These are phyloP conservation scores for Pseudochirops corinnae DNA, from an alignment of 2,797 vertebrate species.

Conservation along the genomic window DNA sequence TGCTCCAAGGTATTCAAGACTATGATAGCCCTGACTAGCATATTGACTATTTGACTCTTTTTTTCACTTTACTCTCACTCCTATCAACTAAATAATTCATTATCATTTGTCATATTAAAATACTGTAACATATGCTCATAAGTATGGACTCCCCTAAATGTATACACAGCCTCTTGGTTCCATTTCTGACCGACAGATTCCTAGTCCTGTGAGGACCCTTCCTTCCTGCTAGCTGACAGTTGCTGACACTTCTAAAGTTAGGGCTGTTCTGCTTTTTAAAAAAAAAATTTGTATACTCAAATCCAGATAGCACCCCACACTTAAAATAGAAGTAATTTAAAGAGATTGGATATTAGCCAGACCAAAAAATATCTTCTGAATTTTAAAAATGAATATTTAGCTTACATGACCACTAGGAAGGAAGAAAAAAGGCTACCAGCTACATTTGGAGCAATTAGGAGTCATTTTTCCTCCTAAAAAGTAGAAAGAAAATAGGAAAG, in stretches of 20 bases:
- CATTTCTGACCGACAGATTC: neutral
- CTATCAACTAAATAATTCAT: neutral
- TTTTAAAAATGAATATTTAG: neutral
- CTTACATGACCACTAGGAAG: conserved; percentile 11
- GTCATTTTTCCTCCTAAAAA: conserved; percentile 5
- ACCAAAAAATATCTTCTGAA: conserved; percentile 17
- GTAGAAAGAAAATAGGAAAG: neutral
- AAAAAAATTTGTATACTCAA: neutral
- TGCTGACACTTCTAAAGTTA: neutral
- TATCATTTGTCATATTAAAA: neutral
- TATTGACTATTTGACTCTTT: neutral
- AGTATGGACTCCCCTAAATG: neutral
- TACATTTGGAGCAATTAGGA: conserved; percentile 9
- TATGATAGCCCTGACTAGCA: neutral
- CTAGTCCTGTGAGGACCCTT: neutral
- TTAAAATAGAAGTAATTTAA: conserved; percentile 17
- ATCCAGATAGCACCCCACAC: neutral
- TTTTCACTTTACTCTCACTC: neutral
- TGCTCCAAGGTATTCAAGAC: neutral
- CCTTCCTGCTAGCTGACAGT: conserved; percentile 7
- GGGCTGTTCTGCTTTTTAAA: neutral
- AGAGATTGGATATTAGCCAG: neutral
- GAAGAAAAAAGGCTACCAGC: neutral
- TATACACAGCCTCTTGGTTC: neutral
- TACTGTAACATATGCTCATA: neutral